Percentiles rank a stretch among this genome's conserved stretches.
These are phyloP conservation scores for Esox lucius DNA, from an alignment of 2,797 vertebrate genomes.

Conservation along the genomic window DNA sequence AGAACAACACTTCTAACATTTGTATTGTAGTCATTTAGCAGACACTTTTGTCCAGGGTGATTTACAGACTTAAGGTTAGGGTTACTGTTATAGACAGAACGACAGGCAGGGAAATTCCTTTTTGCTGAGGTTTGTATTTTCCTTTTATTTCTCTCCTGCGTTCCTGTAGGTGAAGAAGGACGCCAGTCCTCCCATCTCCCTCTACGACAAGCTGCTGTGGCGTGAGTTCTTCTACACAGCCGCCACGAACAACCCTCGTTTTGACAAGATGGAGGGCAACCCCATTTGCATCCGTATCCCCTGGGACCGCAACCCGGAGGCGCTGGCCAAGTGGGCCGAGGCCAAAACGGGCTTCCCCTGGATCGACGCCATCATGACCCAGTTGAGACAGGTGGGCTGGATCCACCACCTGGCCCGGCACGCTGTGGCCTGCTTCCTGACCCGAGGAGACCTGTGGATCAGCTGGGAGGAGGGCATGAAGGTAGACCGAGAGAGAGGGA, in stretches of 20 bases:
- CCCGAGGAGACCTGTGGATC: slow-evolving; percentile 89
- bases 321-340: slow-evolving; percentile 77
- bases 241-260: slow-evolving; percentile 58
- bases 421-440: slow-evolving; percentile 93
- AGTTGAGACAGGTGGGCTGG: slow-evolving; percentile 95
- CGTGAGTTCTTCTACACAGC: slow-evolving; percentile 63
- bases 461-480: slow-evolving; percentile 65
- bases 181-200: slow-evolving; percentile 44
- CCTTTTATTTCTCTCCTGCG: background rate
- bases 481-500: slow-evolving; percentile 24
- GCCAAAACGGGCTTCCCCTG: slow-evolving; percentile 87
- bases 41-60: no score
- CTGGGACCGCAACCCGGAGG: slow-evolving; percentile 70
- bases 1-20: background rate
- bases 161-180: slow-evolving; percentile 49
- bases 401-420: slow-evolving; percentile 95
- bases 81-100: no score
- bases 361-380: slow-evolving; percentile 98
- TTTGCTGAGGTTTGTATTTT: background rate
- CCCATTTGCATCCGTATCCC: slow-evolving; percentile 61
- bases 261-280: slow-evolving; percentile 62
- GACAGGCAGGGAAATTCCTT: background rate
- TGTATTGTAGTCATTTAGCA: no score
- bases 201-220: slow-evolving; percentile 61
- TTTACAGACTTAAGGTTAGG: no score